Evolutionary conservation across 2,113 vertebrate genomes (phyloP), one percentile per base, ranked within the genome.

Genomic region (Malaclemys terrapin): DNA sequence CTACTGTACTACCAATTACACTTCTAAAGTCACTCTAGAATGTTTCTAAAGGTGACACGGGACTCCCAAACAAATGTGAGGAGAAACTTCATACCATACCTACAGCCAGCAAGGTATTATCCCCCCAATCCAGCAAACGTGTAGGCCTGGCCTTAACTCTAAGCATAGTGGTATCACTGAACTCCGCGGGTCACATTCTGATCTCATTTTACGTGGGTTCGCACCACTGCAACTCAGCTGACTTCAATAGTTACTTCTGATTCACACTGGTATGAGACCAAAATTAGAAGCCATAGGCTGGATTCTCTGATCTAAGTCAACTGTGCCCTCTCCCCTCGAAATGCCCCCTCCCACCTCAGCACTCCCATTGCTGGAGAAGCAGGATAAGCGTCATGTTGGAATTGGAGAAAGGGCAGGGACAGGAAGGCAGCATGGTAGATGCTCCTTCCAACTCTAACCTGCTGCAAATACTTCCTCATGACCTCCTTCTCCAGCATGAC

Each of bases 401-500:
- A 7, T 9, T 20, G 35, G 35, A n/a, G 35, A 69, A 8, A 69
- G 16, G 35, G 35, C 35, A n/a, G 35, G 17, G 65, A 69, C 17
- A 69, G 65, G 65, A 69, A 69, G 35, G 17, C 35, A 69, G 35
- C 65, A 38, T n/a, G 65, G 65, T 69, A 38, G 8, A 69, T n/a
- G 65, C 17, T 69, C 35, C 35, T 17, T n/a, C 17, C 17, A 38
- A 38, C 62, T 65, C 31, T 17, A 7, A n/a, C 62, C 62, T 35
- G 31, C 8, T 35, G 62, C 62, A 65, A 35, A 69, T 69, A 69
- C 8, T 19, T 69, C 65, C 65, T n/a, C 35, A 2, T 42, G 0
- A n/a, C 16, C 2, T 0, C 4, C 38, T 52, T 83, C 82, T 45
- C 38, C 29, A 29, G 83, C 22, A 20, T 6, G 29, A 1, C 8